Evolutionary conservation across 2,113 vertebrate genomes (phyloP), one percentile per base, ranked within the genome.

Genomic region (Poicephalus gulielmi): DNA sequence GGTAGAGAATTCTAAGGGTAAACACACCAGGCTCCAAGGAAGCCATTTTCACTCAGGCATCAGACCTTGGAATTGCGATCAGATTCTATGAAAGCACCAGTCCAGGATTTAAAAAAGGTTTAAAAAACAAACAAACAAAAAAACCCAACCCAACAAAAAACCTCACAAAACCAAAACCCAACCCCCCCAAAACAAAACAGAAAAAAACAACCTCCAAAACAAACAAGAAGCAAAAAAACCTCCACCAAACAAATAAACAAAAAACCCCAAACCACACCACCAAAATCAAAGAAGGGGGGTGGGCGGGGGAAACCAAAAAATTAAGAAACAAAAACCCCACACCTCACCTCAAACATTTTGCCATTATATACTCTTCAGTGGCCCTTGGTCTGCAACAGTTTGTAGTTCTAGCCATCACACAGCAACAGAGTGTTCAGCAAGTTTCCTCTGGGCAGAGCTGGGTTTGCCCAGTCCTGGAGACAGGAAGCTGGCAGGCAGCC

Each of bases 361-460:
- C 11, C 20, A 27, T 35, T 10, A 17, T 4, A 19, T 1, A 4
- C 7, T 50, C 46, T 53, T 17, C 46, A 53, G 39, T 2, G 0
- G 27, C n/a, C n/a, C 18, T 37, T 66, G 17, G 20, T 2, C 43
- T n/a, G 17, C 9, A 9, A 20, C 17, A 20, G 18, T 14, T 27
- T 22, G 30, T 5, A 49, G 41, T 11, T 44, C 62, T 43, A 23
- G 18, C n/a, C 9, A 7, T 9, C 35, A 3, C 9, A 9, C 19
- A 46, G 22, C 2, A 6, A 46, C 0, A 7, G 52, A 6, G n/a
- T 3, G 14, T 15, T 37, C 67, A 44, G 41, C 8, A 4, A 8
- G 8, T 25, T 37, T 20, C 44, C 43, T 39, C 57, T 11, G 31
- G 24, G 31, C 41, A 60, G 30, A 52, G 18, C n/a, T 0, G 9